Evolutionary conservation across 2,113 vertebrate species (phyloP).

Genomic region (Octodon degus): DNA sequence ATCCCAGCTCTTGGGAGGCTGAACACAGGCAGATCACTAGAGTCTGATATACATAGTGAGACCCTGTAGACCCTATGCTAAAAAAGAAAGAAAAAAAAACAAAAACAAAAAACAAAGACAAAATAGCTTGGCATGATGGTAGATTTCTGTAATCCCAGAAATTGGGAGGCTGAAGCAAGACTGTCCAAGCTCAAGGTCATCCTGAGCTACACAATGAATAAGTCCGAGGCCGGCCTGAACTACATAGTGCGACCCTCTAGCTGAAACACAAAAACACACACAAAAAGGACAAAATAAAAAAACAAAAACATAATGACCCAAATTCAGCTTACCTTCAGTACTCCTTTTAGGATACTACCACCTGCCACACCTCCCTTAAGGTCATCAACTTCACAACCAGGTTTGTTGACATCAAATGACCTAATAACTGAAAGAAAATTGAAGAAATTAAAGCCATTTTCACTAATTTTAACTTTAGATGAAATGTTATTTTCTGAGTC

Average conservation of each 20-base stretch:
- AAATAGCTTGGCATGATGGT: neutral
- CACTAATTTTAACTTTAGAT: constrained; percentile 50
- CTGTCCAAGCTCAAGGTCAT: neutral
- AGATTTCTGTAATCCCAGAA: neutral
- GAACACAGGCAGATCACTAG: too few relatives aligned
- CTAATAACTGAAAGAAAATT: constrained; percentile 92
- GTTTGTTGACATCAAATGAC: constrained; percentile 99
- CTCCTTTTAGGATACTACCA: constrained; percentile 98
- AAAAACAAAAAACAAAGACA: neutral
- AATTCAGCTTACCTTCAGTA: constrained; percentile 92
- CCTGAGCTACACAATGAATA: neutral
- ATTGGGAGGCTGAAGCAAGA: neutral
- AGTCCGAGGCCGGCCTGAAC: neutral
- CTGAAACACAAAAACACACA: neutral
- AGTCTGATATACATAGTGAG: too few relatives aligned
- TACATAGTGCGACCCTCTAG: neutral
- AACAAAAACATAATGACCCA: neutral
- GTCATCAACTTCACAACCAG: constrained; percentile 99
- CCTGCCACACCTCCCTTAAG: constrained; percentile 98
- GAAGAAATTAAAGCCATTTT: constrained; percentile 61
- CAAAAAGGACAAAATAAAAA: constrained; percentile 23
- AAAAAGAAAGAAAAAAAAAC: neutral
- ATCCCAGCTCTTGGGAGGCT: too few relatives aligned
- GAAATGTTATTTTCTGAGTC: constrained; percentile 45
- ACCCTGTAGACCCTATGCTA: too few relatives aligned